These are phyloP conservation scores for Montipora foliosa DNA, from an alignment of 64 coral and sea anemone species.

Conservation along the genomic window DNA sequence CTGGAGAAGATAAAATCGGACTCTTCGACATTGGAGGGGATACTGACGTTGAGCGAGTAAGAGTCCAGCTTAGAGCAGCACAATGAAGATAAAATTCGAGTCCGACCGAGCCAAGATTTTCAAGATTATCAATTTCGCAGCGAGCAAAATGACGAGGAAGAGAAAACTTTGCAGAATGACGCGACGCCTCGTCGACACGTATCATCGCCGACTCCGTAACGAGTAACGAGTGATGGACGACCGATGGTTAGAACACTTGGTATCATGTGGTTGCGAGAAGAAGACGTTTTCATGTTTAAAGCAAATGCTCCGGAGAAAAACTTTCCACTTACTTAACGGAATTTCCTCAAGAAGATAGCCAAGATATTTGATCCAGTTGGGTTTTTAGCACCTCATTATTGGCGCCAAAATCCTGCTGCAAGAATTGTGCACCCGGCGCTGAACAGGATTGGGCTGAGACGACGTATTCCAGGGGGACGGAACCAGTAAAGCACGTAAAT, in stretches of 20 bases:
- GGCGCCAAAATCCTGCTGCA: constrained; percentile 63
- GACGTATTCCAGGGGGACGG: constrained; percentile 18
- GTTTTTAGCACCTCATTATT: constrained; percentile 55
- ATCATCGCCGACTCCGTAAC: no score
- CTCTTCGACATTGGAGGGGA: no score
- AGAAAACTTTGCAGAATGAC: no score
- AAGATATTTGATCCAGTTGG: constrained; percentile 55
- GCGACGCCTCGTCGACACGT: no score
- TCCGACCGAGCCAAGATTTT: no score
- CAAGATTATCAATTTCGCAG: no score
- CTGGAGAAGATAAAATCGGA: no score
- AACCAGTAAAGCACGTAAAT: neutral
- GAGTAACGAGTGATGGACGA: neutral
- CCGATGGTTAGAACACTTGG: constrained; percentile 14
- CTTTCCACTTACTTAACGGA: constrained; percentile 17
- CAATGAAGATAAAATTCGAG: no score
- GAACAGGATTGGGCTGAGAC: constrained; percentile 43
- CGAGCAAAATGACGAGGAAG: no score
- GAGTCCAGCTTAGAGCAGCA: no score
- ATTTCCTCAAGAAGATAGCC: constrained; percentile 24
- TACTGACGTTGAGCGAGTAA: no score
- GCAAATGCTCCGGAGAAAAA: neutral
- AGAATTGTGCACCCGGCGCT: constrained; percentile 31
- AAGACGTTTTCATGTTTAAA: neutral
- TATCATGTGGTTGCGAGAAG: neutral